phyloP scores from a whole-genome alignment of 2,797 vertebrate species.

The Hippopotamyrus pictus region DNA sequence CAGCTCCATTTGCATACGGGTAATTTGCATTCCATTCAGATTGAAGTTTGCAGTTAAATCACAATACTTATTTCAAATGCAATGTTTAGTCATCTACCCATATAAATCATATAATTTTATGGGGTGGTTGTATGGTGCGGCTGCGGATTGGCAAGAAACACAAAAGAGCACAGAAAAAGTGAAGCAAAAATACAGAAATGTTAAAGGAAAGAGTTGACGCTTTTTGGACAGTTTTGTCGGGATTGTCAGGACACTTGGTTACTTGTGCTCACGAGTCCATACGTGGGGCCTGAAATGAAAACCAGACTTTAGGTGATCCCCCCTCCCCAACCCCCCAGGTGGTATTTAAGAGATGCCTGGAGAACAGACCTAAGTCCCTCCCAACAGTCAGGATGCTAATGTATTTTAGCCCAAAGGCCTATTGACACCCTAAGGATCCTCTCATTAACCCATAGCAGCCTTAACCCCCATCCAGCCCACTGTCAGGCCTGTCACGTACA shows the following conservation, averaged over 20 bases:
- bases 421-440: not conserved
- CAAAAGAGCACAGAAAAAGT: not conserved
- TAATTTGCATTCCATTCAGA: conserved; percentile 1
- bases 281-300: not conserved
- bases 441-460: not conserved
- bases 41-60: not conserved
- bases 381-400: not conserved
- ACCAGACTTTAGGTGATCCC: not conserved
- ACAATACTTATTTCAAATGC: not conserved
- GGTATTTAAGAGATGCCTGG: not conserved
- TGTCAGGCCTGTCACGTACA: not conserved
- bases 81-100: not conserved
- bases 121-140: not conserved
- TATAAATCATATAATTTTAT: not conserved
- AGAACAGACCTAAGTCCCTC: not conserved
- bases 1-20: not conserved
- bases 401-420: not conserved
- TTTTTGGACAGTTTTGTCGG: not conserved
- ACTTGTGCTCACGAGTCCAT: not conserved
- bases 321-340: not conserved
- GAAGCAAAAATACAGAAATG: not conserved
- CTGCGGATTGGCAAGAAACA: not conserved
- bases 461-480: not conserved
- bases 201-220: not conserved
- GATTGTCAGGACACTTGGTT: not conserved